Evolutionary conservation across 2,888 invertebrate species (phyloP).

Genomic region (Resseliella maxima): DNA sequence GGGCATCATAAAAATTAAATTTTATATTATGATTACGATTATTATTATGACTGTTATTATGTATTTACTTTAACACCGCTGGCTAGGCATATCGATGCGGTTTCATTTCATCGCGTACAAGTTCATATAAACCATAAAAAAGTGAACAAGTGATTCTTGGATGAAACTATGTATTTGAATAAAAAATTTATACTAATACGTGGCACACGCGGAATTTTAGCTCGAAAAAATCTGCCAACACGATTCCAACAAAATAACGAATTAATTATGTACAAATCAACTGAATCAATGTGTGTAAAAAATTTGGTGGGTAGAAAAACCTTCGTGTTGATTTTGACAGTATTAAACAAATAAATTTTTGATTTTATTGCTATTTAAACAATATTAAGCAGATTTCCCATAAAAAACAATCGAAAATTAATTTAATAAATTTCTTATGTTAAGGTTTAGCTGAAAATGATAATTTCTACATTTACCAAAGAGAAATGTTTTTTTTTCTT

Average conservation of each 20-base stretch:
- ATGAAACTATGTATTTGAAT: neutral
- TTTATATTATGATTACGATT: constrained; percentile 37
- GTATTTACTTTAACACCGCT: constrained; percentile 43
- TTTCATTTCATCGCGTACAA: neutral
- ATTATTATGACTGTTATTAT: constrained; percentile 39
- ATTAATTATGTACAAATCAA: neutral
- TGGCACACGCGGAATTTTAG: neutral
- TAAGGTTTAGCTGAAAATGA: neutral
- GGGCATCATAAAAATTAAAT: constrained; percentile 56
- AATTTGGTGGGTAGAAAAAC: neutral
- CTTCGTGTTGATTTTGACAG: neutral
- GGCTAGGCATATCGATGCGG: constrained; percentile 24
- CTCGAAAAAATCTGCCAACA: neutral
- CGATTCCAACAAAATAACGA: neutral
- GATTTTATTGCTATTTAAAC: neutral
- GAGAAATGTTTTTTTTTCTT: no score
- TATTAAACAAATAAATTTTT: neutral
- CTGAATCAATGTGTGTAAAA: neutral
- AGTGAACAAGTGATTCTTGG: neutral
- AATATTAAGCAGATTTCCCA: neutral
- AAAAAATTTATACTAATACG: neutral
- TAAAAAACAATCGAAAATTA: neutral
- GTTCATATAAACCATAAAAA: neutral
- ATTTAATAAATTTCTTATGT: no score
- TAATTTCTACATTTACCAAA: neutral